Conservation (phyloP, 2,888 invertebrate species). For the Drosophila multiciliata region DNA sequence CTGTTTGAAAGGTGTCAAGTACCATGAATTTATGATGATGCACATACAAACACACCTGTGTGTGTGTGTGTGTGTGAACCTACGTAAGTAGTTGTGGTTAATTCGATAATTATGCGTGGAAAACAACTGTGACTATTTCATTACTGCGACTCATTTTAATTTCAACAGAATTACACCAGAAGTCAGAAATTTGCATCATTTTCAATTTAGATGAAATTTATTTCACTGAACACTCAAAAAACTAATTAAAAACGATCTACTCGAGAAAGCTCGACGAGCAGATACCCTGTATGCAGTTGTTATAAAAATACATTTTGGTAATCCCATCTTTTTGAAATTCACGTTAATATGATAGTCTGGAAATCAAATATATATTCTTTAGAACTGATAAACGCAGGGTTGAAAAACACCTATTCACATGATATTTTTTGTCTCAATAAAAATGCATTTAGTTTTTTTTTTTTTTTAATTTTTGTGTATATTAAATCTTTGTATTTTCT, state of each 20-base stretch:
- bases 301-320: neutral
- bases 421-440: neutral
- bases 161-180: neutral
- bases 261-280: neutral
- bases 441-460: constrained; percentile 12
- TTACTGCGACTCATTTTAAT: neutral
- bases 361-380: no score
- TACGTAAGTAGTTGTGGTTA: constrained; percentile 6
- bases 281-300: neutral
- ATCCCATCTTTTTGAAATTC: neutral
- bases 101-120: neutral
- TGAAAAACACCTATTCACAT: neutral
- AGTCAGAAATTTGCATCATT: neutral
- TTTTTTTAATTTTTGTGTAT: constrained; percentile 73
- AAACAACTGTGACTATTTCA: neutral
- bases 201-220: neutral
- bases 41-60: neutral
- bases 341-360: no score
- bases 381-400: neutral
- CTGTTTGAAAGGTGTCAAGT: neutral
- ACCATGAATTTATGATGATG: neutral
- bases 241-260: neutral
- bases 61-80: constrained; percentile 1
- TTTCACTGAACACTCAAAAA: neutral
- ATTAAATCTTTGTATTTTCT: constrained; percentile 80